Evolutionary conservation across 92 coral and sea anemone genomes (phyloP).

Genomic region (Zoanthus sociatus): DNA sequence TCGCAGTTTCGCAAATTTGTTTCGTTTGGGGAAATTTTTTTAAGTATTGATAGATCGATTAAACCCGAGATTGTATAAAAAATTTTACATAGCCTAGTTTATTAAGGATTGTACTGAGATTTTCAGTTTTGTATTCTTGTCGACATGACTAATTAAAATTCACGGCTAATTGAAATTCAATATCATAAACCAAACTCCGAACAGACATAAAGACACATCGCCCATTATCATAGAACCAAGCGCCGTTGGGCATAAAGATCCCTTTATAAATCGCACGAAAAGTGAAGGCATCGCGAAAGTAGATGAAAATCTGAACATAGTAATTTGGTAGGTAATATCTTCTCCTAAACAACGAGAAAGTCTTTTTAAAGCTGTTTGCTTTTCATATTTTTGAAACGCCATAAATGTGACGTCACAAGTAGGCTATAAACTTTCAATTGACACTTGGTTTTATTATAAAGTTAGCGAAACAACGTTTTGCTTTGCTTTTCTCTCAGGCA

Average conservation of each 20-base stretch:
- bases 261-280: not conserved
- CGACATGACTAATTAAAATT: slow-evolving; percentile 41
- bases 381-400: slow-evolving; percentile 20
- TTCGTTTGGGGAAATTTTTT: not conserved
- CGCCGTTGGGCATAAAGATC: slow-evolving; percentile 28
- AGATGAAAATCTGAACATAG: not conserved
- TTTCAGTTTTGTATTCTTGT: slow-evolving; percentile 3
- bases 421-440: not conserved
- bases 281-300: not conserved
- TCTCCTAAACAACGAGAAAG: not conserved
- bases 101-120: not conserved
- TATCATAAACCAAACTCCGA: slow-evolving; percentile 36
- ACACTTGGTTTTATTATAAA: not conserved
- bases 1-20: not conserved
- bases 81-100: not conserved
- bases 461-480: not conserved
- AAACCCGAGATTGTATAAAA: slow-evolving; percentile 13
- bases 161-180: slow-evolving; percentile 77
- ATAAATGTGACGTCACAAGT: slow-evolving; percentile 40
- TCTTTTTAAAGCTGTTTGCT: not conserved
- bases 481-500: not conserved
- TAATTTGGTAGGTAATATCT: not conserved
- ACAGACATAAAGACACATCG: slow-evolving; percentile 7
- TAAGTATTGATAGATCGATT: not conserved
- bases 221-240: slow-evolving; percentile 16